Evolutionary conservation across 1,140 invertebrate species (phyloP), one percentile per base, ranked within the genome.

Genomic region (Drosophila paulistorum): DNA sequence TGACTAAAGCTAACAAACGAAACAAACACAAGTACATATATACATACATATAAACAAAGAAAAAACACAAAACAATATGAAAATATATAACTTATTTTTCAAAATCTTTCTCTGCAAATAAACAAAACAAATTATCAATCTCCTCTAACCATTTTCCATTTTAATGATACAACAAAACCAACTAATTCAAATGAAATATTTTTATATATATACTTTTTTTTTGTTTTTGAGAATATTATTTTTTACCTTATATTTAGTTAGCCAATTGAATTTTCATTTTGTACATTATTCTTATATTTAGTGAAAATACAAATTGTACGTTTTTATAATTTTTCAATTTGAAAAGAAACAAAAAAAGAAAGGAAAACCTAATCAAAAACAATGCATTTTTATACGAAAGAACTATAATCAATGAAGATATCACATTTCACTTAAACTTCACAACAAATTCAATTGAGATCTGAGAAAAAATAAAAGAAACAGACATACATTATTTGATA

Each of bases 191-290:
- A 11, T 81, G 66, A 68, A 76, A 74, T 64, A 35, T 59, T 54
- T 13, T 51, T 45, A 30, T 77, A 61, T 17, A 17, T 17, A 17
- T 17, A 17, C 17, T 39, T 30, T 30, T 30, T 30, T 30, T 30
- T 30, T 30, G 7, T 30, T 30, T 30, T 30, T 30, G 5, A 6
- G 30, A 6, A 30, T 30, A 30, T 30, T 30, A 30, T 30, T 30
- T 70, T 67, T 62, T 74, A 66, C 35, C 60, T 57, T 84, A 84
- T 58, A 68, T 66, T 82, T 86, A 86, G 79, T 83, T 86, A 86
- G 83, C 68, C 72, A 87, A 86, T 79, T 82, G 71, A 77, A 87
- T 79, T 87, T 76, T 73, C 45, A 20, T 51, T 51, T 55, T 79
- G 70, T 80, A 84, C 74, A 69, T 77, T 63, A 26, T 77, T 65